These are phyloP conservation scores for Syngnathus rostellatus DNA, from an alignment of 2,797 vertebrate genomes.

Conservation along the genomic window DNA sequence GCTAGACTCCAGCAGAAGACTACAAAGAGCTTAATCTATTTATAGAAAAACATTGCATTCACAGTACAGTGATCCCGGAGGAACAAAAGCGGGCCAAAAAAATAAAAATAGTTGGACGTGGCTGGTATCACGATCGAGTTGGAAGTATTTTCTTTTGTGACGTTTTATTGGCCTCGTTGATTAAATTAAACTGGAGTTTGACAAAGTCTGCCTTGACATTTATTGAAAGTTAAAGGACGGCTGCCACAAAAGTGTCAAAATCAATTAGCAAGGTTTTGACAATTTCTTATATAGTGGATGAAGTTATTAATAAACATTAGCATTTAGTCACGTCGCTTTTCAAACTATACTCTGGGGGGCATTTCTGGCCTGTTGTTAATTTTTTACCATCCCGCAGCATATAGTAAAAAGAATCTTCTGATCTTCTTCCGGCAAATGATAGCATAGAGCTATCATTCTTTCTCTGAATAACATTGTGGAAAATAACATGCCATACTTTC, in stretches of 20 bases:
- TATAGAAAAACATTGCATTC: slow-evolving; percentile 67
- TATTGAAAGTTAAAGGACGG: slow-evolving; percentile 20
- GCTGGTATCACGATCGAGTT: slow-evolving; percentile 45
- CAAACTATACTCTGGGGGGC: background rate
- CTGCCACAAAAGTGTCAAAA: background rate
- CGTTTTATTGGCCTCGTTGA: slow-evolving; percentile 26
- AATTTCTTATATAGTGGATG: background rate
- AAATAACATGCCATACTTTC: background rate
- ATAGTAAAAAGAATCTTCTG: background rate
- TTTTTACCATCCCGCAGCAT: background rate
- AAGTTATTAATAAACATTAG: background rate
- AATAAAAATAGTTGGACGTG: slow-evolving; percentile 42
- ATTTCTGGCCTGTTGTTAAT: background rate
- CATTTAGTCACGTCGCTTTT: background rate
- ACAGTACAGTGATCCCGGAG: slow-evolving; percentile 55
- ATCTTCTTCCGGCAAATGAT: too few species aligned
- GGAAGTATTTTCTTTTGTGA: slow-evolving; percentile 18
- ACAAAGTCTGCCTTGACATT: slow-evolving; percentile 37
- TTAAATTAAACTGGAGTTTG: slow-evolving; percentile 41
- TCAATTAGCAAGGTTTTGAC: background rate
- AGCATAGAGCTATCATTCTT: background rate
- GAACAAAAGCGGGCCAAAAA: slow-evolving; percentile 29
- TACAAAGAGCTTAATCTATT: slow-evolving; percentile 69
- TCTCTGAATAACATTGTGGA: background rate
- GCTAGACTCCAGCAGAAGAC: slow-evolving; percentile 44